Conservation (phyloP, 1,140 invertebrate species). For the Nasonia longicornis region DNA sequence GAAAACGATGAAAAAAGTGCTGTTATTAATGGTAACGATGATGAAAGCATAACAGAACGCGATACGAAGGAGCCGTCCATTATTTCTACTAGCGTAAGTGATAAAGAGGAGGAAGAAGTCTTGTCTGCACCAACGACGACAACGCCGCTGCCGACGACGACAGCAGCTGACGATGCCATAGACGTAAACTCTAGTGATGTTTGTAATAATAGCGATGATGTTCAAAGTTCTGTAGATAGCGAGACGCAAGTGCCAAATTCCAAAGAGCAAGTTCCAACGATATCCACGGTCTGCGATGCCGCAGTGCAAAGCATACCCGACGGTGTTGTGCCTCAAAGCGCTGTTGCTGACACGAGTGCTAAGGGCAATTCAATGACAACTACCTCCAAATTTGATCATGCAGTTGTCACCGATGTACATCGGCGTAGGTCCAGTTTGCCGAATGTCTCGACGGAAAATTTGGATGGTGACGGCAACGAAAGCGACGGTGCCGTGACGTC, state of each 20-base stretch:
- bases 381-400: conserved; percentile 58
- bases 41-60: conserved; percentile 59
- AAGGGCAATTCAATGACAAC: conserved; percentile 58
- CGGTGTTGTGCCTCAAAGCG: conserved; percentile 68
- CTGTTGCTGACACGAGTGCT: conserved; percentile 63
- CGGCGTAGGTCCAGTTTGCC: conserved; percentile 75
- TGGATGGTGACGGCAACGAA: conserved; percentile 55
- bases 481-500: conserved; percentile 63
- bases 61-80: conserved; percentile 72
- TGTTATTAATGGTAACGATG: conserved; percentile 64
- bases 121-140: background rate
- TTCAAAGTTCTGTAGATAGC: conserved; percentile 68
- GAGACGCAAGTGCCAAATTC: conserved; percentile 71
- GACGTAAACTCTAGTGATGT: conserved; percentile 64
- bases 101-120: conserved; percentile 55
- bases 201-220: conserved; percentile 67
- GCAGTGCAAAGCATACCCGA: conserved; percentile 64
- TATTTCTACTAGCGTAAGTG: conserved; percentile 71
- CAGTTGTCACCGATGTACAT: conserved; percentile 64
- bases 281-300: conserved; percentile 80
- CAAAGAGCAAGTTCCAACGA: conserved; percentile 77
- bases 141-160: conserved; percentile 30
- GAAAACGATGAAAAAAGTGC: conserved; percentile 60
- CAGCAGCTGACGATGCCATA: conserved; percentile 60
- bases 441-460: conserved; percentile 71